Percentiles rank a stretch among this genome's conserved stretches.
phyloP scores from a whole-genome alignment of 2,888 invertebrate species.

The Meloe dianella region DNA sequence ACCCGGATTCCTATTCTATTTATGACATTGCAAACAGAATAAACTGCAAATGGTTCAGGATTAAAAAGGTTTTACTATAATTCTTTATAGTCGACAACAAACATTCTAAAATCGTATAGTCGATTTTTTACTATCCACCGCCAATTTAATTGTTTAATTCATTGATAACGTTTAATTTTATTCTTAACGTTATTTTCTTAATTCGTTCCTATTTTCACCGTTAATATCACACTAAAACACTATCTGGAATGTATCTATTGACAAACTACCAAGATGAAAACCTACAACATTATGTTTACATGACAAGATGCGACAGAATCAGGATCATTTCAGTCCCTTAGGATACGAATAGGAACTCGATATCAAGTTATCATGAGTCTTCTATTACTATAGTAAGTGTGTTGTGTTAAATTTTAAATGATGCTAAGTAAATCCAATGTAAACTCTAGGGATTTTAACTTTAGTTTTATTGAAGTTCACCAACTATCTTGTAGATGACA shows the following conservation, averaged over 20 bases:
- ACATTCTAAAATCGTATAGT: neutral
- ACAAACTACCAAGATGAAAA: slow-evolving; percentile 1
- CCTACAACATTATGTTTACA: slow-evolving; percentile 19
- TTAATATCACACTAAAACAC: neutral
- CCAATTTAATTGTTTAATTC: too few species aligned
- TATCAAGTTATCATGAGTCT: slow-evolving; percentile 22
- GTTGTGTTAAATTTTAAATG: slow-evolving; percentile 10
- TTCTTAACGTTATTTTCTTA: too few species aligned
- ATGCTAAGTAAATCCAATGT: neutral
- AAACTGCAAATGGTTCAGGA: slow-evolving; percentile 35
- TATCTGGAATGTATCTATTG: slow-evolving; percentile 8
- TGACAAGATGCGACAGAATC: slow-evolving; percentile 18
- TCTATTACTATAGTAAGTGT: neutral
- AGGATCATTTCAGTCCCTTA: slow-evolving; percentile 20
- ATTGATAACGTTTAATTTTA: too few species aligned
- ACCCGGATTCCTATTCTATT: slow-evolving; percentile 39
- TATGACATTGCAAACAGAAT: slow-evolving; percentile 43
- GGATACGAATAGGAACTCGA: slow-evolving; percentile 20
- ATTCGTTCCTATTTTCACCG: too few species aligned
- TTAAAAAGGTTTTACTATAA: slow-evolving; percentile 37
- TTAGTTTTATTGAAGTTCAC: neutral
- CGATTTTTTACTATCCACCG: neutral
- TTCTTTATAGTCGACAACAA: slow-evolving; percentile 18
- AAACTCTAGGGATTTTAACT: neutral
- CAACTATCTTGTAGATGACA: neutral